phyloP scores from a whole-genome alignment of 2,888 invertebrate species.

The Tenthredo mesomela region DNA sequence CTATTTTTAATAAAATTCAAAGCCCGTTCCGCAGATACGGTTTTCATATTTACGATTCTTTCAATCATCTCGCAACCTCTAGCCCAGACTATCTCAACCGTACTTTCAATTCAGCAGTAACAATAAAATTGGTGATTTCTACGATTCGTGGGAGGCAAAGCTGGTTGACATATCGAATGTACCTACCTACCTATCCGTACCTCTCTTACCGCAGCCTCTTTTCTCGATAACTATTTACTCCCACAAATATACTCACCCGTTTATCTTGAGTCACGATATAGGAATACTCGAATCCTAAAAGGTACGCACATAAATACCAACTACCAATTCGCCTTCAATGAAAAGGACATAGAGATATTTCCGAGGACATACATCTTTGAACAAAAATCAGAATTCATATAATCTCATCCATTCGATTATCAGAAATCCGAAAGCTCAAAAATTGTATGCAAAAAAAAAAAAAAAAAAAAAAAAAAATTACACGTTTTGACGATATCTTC shows the following conservation, averaged over 20 bases:
- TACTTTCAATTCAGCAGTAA: constrained; percentile 42
- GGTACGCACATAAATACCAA: constrained; percentile 11
- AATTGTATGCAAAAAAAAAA: too few species aligned
- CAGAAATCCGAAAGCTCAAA: neutral
- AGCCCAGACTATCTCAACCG: neutral
- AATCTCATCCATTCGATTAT: neutral
- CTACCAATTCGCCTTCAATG: neutral
- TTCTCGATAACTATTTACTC: constrained; percentile 24
- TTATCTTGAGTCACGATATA: neutral
- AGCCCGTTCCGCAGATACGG: constrained; percentile 23
- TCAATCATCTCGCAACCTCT: constrained; percentile 38
- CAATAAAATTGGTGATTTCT: constrained; percentile 35
- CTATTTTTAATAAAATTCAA: constrained; percentile 48
- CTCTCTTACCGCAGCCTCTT: neutral
- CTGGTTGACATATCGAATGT: constrained; percentile 43
- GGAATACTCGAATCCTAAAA: neutral
- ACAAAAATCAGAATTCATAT: neutral
- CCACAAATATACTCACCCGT: neutral
- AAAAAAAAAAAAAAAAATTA: too few species aligned
- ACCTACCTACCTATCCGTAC: neutral
- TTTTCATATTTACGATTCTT: constrained; percentile 40
- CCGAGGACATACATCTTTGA: neutral
- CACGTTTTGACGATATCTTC: too few species aligned
- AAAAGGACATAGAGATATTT: neutral
- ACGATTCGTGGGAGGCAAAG: constrained; percentile 31